These are phyloP conservation scores for Morinoia aosen DNA, from an alignment of 2,888 invertebrate genomes.

Conservation along the genomic window DNA sequence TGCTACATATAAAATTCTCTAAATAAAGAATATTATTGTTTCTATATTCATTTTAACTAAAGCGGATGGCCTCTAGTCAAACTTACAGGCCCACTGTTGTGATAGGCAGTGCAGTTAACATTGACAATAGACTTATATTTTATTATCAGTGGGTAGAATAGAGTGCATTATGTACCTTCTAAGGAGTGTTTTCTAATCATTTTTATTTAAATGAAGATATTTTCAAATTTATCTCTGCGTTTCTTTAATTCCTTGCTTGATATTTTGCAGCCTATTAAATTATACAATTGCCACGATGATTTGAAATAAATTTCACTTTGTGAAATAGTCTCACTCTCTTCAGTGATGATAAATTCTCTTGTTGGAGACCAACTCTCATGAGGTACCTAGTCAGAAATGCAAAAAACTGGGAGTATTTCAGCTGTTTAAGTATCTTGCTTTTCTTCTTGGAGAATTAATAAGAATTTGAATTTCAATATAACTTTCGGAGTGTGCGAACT, in stretches of 20 bases:
- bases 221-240: neutral
- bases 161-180: slow-evolving; percentile 40
- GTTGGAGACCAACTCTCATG: neutral
- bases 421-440: too few relatives aligned
- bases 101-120: slow-evolving; percentile 46
- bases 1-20: neutral
- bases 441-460: neutral
- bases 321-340: neutral
- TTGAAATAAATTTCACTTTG: neutral
- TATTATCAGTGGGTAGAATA: slow-evolving; percentile 19
- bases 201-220: slow-evolving; percentile 38
- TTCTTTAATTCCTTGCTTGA: neutral
- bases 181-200: slow-evolving; percentile 51
- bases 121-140: slow-evolving; percentile 48
- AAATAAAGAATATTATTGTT: neutral
- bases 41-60: neutral
- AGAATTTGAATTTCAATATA: neutral
- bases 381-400: neutral
- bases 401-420: too few relatives aligned
- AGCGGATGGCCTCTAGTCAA: slow-evolving; percentile 34
- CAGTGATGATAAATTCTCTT: neutral
- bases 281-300: neutral
- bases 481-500: too few relatives aligned
- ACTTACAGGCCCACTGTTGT: slow-evolving; percentile 35
- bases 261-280: neutral